Evolutionary conservation across 2,113 vertebrate genomes (phyloP), one percentile per base, ranked within the genome.

Genomic region (Xiphophorus maculatus): DNA sequence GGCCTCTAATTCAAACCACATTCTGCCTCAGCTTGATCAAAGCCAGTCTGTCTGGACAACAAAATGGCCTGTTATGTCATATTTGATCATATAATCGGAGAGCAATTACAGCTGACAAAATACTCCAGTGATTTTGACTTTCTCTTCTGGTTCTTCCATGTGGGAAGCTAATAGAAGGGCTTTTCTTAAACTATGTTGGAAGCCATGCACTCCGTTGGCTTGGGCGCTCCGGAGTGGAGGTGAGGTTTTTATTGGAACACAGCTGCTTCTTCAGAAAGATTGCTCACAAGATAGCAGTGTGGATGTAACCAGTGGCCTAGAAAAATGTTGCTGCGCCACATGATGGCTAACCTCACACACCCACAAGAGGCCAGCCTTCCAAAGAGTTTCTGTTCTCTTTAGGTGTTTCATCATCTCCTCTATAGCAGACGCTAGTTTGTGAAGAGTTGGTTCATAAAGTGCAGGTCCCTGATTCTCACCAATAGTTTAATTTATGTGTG

Each of bases 51-150:
- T 88, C 92, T 92, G 85, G 90, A 91, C 91, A 94, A 94, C 92
- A 90, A 90, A 90, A 74, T 79, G 54, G 90, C 92, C 90, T 89
- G 84, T 91, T 85, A 90, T 91, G 65, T 73, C 87, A 91, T 93
- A 68, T 90, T 93, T 94, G 94, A 95, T 92, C 91, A 87, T 82
- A 5, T 92, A 94, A 95, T 93, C 93, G 94, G 90, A 91, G 93
- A 90, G 91, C 90, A 90, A 95, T 95, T 94, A 93, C 84, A 84
- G 90, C 91, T 94, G 94, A 95, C 93, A 94, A 92, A 91, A 93
- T 87, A 92, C 86, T 90, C 87, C 71, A 76, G 60, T 62, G 65
- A 86, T 81, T 90, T 76, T 85, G 63, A 66, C 68, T 42, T 74
- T 58, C 65, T 74, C 70, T 62, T n/a, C 17, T n/a, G 11, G 64